Base-by-base conservation (phyloP, 2,113 vertebrate species). In the Scomber japonicus region DNA sequence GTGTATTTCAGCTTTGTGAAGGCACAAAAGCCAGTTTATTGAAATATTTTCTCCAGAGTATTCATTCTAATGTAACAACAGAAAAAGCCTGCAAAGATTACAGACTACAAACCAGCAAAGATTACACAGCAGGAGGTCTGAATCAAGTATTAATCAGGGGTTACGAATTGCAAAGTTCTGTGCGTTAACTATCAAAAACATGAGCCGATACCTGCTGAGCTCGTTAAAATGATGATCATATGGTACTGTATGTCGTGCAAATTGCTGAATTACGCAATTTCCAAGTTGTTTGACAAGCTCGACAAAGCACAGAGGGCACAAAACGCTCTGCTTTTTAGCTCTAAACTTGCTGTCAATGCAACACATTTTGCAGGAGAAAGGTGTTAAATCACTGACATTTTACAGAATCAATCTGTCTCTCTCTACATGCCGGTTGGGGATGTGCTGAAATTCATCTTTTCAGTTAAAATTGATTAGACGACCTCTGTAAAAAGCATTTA, bases 401-500 rank as follows among this genome's bases (percentile, higher is more conserved):
- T 45, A 21, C 49, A 54, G 59, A 75, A 67, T 66, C 63, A 50
- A 57, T 77, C 69, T 14, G 21, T 69, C 66, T 78, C 48, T 44
- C 64, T 44, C 64, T 35, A 44, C 24, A 13, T 6, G 13, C 59
- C 59, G 57, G 48, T 27, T 27, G 21, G 15, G 69, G 35, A 80
- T n/a, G 46, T 63, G 53, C 51, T 48, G 31, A 27, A 59, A 83
- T 76, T 24, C 11, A 64, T 76, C 48, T 55, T 82, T 77, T 78
- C 30, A 55, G 63, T 54, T 27, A 21, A 72, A 74, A 82, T 11
- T 73, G 57, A 81, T 70, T 71, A 50, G 62, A 74, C 31, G 11
- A 19, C 27, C 60, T 74, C 35, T n/a, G 21, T 66, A 78, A 74
- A 27, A 63, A 56, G 17, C 66, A 77, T 68, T 83, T 62, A 85